Conservation (phyloP, 92 coral and sea anemone species). For the Nematostella vectensis region DNA sequence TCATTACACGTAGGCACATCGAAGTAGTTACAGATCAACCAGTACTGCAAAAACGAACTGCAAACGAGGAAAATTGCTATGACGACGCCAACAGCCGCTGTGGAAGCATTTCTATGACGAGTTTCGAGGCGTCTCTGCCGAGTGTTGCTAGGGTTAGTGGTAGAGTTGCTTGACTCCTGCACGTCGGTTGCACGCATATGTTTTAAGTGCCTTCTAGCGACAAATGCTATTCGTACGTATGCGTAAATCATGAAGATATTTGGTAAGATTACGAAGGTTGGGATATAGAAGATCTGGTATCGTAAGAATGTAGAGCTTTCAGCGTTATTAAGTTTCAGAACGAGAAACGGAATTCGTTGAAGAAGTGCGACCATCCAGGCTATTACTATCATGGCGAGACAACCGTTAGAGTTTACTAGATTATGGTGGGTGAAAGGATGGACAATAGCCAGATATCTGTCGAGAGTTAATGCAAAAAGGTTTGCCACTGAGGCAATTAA, state of each 20-base stretch:
- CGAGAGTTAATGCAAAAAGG: constrained; percentile 19
- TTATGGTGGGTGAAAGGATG: constrained; percentile 14
- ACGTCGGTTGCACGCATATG: constrained; percentile 15
- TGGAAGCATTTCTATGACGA: constrained; percentile 1
- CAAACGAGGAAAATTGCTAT: constrained; percentile 18
- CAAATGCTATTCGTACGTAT: constrained; percentile 13
- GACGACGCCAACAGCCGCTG: constrained; percentile 19
- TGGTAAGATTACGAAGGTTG: constrained; percentile 12
- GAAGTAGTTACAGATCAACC: constrained; percentile 20
- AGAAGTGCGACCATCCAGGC: constrained; percentile 20
- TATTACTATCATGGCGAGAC: not conserved
- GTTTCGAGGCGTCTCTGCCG: not conserved
- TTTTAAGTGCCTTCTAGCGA: constrained; percentile 16
- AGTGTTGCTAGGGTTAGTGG: constrained; percentile 1
- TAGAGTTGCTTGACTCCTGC: not conserved
- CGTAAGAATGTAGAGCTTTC: not conserved
- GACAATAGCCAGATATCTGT: constrained; percentile 20
- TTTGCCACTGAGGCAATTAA: constrained; percentile 23
- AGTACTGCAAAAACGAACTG: constrained; percentile 16
- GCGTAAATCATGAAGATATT: constrained; percentile 16
- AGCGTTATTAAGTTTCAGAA: constrained; percentile 6
- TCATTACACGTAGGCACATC: constrained; percentile 18
- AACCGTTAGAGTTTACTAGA: constrained; percentile 1
- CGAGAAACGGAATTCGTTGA: constrained; percentile 20
- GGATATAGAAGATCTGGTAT: constrained; percentile 20